Evolutionary conservation across 2,797 vertebrate genomes (phyloP), one percentile per base, ranked within the genome.

Genomic region (Sebastes iracundus): DNA sequence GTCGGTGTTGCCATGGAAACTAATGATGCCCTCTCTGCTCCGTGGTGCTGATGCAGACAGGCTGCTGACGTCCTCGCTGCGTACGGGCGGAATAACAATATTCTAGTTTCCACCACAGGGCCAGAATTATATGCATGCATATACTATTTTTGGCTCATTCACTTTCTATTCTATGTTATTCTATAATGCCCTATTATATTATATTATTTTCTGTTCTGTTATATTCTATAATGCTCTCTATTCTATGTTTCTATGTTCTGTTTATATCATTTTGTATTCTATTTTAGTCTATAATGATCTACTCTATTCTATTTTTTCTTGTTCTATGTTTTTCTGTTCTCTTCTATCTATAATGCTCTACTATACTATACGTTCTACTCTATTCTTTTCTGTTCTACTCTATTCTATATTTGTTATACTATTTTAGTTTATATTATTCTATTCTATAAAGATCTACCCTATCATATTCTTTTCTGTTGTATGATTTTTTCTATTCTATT

Each of bases 1-100:
- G 93, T 95, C 94, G 94, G 80, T 70, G 93, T 96, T 95, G 86
- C 96, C 92, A 95, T 94, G 92, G 96, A 87, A 95, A 96, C 94
- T 83, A 87, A 93, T 87, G 92, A 93, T 94, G 93, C 93, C 90
- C 92, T 89, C 84, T 91, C 77, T 85, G 81, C 90, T 92, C 72
- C 13, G 67, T 88, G 92, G 87, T 94, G 90, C 91, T 95, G 95
- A 95, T 95, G 94, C 93, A 93, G 92, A 85, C 90, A 20, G 91
- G 83, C 81, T 88, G 83, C 86, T 88, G 86, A 94, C 93, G 93
- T 94, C 92, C 79, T 82, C 53, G 9, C 79, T 25, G 75, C 66
- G 66, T 75, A 77, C 62, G 81, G 81, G 79, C 4, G 25, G 88
- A 93, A 93, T 87, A 89, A 93, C 46, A 90, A 85, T 82, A 64